These are phyloP conservation scores for Empidonax alnorum DNA, from an alignment of 2,113 vertebrate genomes.

Conservation along the genomic window DNA sequence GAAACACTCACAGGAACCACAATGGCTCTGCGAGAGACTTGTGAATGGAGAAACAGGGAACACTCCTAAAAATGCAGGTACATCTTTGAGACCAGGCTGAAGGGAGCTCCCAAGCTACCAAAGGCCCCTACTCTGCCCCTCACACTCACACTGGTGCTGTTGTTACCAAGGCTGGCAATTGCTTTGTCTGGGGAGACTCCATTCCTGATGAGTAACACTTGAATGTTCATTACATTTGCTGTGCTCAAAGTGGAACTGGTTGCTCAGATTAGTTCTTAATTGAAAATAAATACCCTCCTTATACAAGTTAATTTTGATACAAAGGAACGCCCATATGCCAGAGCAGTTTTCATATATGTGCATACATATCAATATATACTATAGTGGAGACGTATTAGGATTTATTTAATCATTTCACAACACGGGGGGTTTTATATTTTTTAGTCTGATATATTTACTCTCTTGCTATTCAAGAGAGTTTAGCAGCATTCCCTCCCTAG, in stretches of 20 bases:
- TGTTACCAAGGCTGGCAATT: background rate
- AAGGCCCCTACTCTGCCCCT: background rate
- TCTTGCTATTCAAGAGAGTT: background rate
- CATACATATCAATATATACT: accelerated
- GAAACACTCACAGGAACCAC: background rate
- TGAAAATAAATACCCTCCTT: background rate
- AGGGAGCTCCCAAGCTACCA: background rate
- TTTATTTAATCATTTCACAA: background rate
- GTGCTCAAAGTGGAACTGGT: background rate
- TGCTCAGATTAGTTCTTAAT: background rate
- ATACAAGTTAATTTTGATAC: background rate
- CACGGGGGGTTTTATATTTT: background rate
- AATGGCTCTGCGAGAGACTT: accelerated
- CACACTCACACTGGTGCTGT: background rate
- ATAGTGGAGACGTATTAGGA: accelerated
- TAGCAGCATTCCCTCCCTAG: background rate
- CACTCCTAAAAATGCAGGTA: background rate
- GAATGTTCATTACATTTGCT: background rate
- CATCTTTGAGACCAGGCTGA: background rate
- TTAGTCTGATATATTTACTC: background rate
- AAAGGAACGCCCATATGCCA: background rate
- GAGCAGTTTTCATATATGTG: background rate
- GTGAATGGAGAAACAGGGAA: background rate
- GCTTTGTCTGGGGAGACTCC: background rate
- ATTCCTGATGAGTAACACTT: background rate